Evolutionary conservation across 1,140 invertebrate genomes (phyloP), one percentile per base, ranked within the genome.

Genomic region (Euwallacea similis): DNA sequence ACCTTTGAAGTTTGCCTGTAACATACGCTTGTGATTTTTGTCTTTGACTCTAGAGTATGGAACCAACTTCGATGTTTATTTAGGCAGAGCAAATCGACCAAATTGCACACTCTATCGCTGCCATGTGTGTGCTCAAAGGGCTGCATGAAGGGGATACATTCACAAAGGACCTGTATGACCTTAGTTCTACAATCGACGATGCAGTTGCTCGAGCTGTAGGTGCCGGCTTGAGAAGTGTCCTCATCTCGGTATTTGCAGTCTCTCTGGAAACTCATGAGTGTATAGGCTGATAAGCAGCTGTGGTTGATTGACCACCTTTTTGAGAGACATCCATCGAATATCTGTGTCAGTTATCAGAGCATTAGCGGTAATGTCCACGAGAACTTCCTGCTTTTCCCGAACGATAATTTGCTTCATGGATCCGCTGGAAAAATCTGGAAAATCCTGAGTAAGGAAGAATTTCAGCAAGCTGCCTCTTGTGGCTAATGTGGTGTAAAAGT

Each of bases 171-270:
- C 44, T 78, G 74, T 2, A 88, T 78, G 7, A 83, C 80, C 7
- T 79, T 78, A 0, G 85, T 79, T 13, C 83, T 83, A 75, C 88
- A 89, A 21, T 83, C 78, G 2, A 85, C 80, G 4, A 88, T 82
- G 73, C 88, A 89, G 53, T 87, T 81, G 73, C 85, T 87, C 73
- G 85, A 86, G 11, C 84, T 86, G 72, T 88, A 88, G 67, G 80
- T 71, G 0, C 79, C 73, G 2, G 77, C 75, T 46, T 79, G 82
- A 2, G 79, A 65, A 0, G 74, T 65, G 2, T 60, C 55, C 63
- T 88, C 87, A 59, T 85, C 78, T 2, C 77, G 66, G 70, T 88
- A 88, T 2, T 85, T 78, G 69, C 87, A 89, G 16, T 84, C 80
- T 44, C 87, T 80, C 81, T 87, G 78, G 10, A 75, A 60, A 11